Base-by-base conservation (phyloP, 92 coral and sea anemone genomes). In the Isaurus tuberculatus region DNA sequence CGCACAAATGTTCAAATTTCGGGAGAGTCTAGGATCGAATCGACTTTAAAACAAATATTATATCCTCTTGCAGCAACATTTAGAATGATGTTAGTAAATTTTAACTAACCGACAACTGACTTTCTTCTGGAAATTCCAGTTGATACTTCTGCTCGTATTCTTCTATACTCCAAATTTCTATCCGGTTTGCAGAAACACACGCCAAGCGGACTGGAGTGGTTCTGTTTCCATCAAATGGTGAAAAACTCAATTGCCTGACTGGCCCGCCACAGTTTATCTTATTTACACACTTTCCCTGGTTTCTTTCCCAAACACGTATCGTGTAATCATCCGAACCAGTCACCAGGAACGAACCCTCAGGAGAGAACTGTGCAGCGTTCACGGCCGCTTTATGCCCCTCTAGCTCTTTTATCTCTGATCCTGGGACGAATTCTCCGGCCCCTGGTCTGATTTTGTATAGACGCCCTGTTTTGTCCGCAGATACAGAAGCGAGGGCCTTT, bases 381-480 rank as follows among this genome's bases (percentile, higher is more conserved):
- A 96, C 98, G 0, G 96, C 80, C 0, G 83, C 92, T 3, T 85
- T 78, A 79, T 96, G 98, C 15, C 67, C 67, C 10, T 66, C 57
- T 23, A 96, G 84, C 28, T 70, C 73, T 61, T 83, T 85, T 19
- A 93, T 88, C 11, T 96, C 98, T 8, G 79, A 77, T 5, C 99
- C 99, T 0, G 91, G 95, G 7, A 96, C 97, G 83, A 96, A 94
- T 65, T 94, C 98, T 5, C 99, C 99, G 4, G 94, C 79, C 13
- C 98, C 99, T 2, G 98, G 94, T 17, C 89, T 89, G 65, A 96
- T 94, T 69, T 89, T 90, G 83, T 88, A 86, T 10, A 91, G 84
- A 6, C 99, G 93, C 0, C 88, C 90, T n/a, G 96, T 94, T 43
- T 75, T 90, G 68, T 96, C 99, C 32, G 73, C 85, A 1, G 99